These are phyloP conservation scores for Phyllotreta striolata DNA, from an alignment of 2,888 invertebrate species.

Conservation along the genomic window DNA sequence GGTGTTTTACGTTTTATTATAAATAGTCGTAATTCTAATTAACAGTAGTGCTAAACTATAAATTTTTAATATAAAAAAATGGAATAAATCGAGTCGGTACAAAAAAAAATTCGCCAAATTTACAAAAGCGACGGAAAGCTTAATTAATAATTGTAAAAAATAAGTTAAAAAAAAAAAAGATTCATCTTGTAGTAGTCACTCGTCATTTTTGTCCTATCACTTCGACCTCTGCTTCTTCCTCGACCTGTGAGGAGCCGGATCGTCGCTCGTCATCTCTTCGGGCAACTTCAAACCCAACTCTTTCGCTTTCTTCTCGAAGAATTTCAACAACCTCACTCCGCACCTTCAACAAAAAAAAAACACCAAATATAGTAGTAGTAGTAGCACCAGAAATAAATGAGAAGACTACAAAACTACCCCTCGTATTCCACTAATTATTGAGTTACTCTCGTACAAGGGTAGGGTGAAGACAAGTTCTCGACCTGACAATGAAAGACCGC, in stretches of 20 bases:
- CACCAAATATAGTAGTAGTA: no score
- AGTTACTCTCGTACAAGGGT: no score
- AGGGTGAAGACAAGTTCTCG: no score
- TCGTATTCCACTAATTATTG: no score
- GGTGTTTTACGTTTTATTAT: constrained; percentile 34
- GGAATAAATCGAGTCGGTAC: constrained; percentile 31
- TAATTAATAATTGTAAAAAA: constrained; percentile 34
- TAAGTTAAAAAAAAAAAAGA: constrained; percentile 35
- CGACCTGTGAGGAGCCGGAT: constrained; percentile 45
- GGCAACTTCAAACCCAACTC: constrained; percentile 69
- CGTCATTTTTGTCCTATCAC: constrained; percentile 25
- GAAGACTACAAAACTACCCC: constrained; percentile 9
- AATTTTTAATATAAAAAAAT: constrained; percentile 32
- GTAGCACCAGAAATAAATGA: neutral
- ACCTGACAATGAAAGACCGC: no score
- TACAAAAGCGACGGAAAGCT: constrained; percentile 31
- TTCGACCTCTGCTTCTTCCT: constrained; percentile 42
- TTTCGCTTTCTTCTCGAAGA: constrained; percentile 74
- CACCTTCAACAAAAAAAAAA: constrained; percentile 72
- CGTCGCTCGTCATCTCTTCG: constrained; percentile 54
- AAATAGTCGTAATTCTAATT: constrained; percentile 39
- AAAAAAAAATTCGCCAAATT: constrained; percentile 35
- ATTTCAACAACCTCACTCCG: constrained; percentile 75
- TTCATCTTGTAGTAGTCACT: constrained; percentile 24
- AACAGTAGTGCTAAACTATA: constrained; percentile 36